Percentiles rank a stretch among this genome's conserved stretches.
Evolutionary conservation across 2,888 invertebrate species (phyloP).

Genomic region (Caenorhabditis zanzibari): DNA sequence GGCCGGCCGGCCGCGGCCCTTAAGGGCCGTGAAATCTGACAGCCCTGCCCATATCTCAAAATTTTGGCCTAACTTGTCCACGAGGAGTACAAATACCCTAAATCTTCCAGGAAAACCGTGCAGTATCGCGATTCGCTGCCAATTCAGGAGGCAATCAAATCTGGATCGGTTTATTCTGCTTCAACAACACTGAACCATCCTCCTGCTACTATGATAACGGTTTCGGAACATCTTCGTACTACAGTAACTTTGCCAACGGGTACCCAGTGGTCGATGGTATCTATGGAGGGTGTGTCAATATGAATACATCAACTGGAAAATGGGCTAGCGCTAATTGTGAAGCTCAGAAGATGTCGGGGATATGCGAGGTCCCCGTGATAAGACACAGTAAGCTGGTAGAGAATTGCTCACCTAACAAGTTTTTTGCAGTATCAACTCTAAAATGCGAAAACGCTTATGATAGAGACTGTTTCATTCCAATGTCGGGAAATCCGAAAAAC

Average conservation of each 20-base stretch:
- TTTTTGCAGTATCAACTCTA: too few relatives aligned
- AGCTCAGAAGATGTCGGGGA: conserved; percentile 11
- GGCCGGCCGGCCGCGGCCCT: too few relatives aligned
- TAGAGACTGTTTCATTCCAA: too few relatives aligned
- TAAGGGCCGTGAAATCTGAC: too few relatives aligned
- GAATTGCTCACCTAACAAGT: too few relatives aligned
- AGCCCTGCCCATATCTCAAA: too few relatives aligned
- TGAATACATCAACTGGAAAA: conserved; percentile 9
- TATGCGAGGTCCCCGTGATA: conserved; percentile 15
- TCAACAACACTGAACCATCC: not conserved
- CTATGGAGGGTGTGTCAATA: conserved; percentile 34
- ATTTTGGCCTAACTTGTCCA: too few relatives aligned
- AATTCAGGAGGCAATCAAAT: not conserved
- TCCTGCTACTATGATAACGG: conserved; percentile 27
- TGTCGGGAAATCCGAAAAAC: not conserved
- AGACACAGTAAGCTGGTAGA: too few relatives aligned
- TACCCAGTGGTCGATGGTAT: conserved; percentile 3
- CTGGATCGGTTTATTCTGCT: conserved; percentile 13
- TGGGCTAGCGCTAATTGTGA: conserved; percentile 33
- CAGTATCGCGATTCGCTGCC: not conserved
- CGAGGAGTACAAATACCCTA: too few relatives aligned
- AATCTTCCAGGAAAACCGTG: conserved; percentile 11
- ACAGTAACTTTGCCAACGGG: conserved; percentile 17
- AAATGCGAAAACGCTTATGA: too few relatives aligned
- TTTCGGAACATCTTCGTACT: not conserved